Evolutionary conservation across 2,888 invertebrate genomes (phyloP).

Genomic region (Ephialtes manifestator): DNA sequence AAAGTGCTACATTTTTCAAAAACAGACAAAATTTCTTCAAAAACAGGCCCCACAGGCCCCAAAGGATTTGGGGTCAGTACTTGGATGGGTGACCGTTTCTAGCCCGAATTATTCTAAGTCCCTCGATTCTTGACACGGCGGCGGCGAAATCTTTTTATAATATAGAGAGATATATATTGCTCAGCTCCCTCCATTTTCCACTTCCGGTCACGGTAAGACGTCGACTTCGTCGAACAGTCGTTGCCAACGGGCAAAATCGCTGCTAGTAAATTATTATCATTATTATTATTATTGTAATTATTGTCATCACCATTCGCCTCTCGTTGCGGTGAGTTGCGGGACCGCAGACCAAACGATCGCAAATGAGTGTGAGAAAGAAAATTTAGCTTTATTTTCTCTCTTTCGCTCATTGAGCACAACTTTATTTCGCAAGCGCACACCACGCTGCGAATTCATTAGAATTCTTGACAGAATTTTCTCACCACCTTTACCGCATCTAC

Average conservation of each 20-base stretch:
- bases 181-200: not conserved
- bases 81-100: too few relatives aligned
- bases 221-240: conserved; percentile 35
- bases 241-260: conserved; percentile 22
- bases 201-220: conserved; percentile 23
- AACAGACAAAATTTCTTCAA: too few relatives aligned
- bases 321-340: conserved; percentile 24
- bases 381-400: not conserved
- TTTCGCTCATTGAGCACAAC: conserved; percentile 2
- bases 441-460: conserved; percentile 49
- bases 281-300: conserved; percentile 56
- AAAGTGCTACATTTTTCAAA: too few relatives aligned
- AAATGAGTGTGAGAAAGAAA: conserved; percentile 3
- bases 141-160: too few relatives aligned
- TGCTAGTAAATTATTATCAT: conserved; percentile 59
- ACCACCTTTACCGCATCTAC: conserved; percentile 10
- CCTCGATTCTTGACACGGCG: too few relatives aligned
- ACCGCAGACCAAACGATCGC: not conserved
- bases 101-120: too few relatives aligned
- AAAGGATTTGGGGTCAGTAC: too few relatives aligned
- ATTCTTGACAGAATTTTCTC: conserved; percentile 50
- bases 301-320: conserved; percentile 54
- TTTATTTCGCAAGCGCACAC: conserved; percentile 43
- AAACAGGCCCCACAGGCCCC: too few relatives aligned
- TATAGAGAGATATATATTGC: too few relatives aligned